A percentile compares a stretch with the other conserved stretches of the same genome.
Evolutionary conservation across 2,888 invertebrate species (phyloP).

Genomic region (Ferdinandea cuprea): DNA sequence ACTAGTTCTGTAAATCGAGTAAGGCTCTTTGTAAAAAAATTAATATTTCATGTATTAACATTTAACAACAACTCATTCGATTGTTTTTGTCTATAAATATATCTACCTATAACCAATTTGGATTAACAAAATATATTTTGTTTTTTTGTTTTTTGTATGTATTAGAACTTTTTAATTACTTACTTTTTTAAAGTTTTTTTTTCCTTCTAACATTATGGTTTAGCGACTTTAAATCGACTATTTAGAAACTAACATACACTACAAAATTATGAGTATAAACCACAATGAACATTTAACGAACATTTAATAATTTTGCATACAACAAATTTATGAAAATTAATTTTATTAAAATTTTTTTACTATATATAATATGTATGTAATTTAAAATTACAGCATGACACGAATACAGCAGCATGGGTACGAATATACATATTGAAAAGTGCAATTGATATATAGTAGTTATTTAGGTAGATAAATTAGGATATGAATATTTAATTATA

Average conservation of each 20-base stretch:
- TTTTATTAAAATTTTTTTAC: conserved; percentile 8
- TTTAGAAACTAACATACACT: conserved; percentile 45
- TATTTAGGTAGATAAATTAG: conserved; percentile 3
- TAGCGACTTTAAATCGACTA: background rate
- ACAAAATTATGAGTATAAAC: conserved; percentile 54
- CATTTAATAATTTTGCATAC: conserved; percentile 60
- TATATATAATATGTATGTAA: conserved; percentile 1
- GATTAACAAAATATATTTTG: no score
- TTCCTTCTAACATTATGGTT: background rate
- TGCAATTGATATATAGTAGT: conserved; percentile 43
- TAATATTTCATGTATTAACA: no score
- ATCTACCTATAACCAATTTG: no score
- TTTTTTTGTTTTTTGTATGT: no score
- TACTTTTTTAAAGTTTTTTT: conserved; percentile 34
- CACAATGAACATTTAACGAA: conserved; percentile 64
- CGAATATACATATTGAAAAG: conserved; percentile 3
- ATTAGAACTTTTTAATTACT: conserved; percentile 41
- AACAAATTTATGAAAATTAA: conserved; percentile 27
- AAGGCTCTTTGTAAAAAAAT: no score
- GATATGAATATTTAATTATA: no score
- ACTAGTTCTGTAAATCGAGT: no score
- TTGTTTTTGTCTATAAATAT: no score
- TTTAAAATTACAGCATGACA: conserved; percentile 12
- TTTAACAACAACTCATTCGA: no score
- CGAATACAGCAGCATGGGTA: conserved; percentile 7